phyloP scores from a whole-genome alignment of 2,113 vertebrate genomes.

The Ariopsis seemanni region DNA sequence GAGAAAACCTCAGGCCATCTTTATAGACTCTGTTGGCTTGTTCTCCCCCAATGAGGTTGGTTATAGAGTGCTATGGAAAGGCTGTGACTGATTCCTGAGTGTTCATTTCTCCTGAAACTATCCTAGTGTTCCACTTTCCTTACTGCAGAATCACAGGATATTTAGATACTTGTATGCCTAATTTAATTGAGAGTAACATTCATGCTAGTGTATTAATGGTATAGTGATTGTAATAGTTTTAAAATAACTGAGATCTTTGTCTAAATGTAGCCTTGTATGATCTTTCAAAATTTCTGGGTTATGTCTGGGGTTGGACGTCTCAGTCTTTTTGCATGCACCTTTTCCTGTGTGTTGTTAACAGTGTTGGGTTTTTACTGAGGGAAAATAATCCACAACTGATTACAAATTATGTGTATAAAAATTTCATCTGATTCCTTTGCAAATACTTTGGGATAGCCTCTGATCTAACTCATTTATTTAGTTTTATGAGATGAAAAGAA shows the following conservation, averaged over 20 bases:
- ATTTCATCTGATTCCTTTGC: not conserved
- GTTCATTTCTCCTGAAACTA: slow-evolving; percentile 21
- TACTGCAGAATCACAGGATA: slow-evolving; percentile 41
- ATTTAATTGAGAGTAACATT: not conserved
- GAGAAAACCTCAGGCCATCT: slow-evolving; percentile 78
- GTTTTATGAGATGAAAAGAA: not conserved
- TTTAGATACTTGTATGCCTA: not conserved
- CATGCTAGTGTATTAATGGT: not conserved
- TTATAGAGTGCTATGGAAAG: slow-evolving; percentile 60
- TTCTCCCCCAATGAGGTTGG: slow-evolving; percentile 86
- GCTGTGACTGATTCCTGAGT: slow-evolving; percentile 42
- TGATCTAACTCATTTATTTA: not conserved
- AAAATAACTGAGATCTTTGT: not conserved
- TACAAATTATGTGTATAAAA: not conserved
- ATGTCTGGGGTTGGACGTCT: not conserved
- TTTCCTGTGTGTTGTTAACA: slow-evolving; percentile 1
- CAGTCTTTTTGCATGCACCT: slow-evolving; percentile 21
- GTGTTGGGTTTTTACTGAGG: not conserved
- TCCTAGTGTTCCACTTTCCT: slow-evolving; percentile 41
- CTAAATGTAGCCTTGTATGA: not conserved
- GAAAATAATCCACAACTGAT: not conserved
- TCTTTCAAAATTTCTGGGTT: not conserved
- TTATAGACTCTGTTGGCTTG: slow-evolving; percentile 81
- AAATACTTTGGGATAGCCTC: not conserved
- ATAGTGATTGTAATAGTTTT: not conserved